phyloP scores from a whole-genome alignment of 2,888 invertebrate species.

The Apodemia hepburni region DNA sequence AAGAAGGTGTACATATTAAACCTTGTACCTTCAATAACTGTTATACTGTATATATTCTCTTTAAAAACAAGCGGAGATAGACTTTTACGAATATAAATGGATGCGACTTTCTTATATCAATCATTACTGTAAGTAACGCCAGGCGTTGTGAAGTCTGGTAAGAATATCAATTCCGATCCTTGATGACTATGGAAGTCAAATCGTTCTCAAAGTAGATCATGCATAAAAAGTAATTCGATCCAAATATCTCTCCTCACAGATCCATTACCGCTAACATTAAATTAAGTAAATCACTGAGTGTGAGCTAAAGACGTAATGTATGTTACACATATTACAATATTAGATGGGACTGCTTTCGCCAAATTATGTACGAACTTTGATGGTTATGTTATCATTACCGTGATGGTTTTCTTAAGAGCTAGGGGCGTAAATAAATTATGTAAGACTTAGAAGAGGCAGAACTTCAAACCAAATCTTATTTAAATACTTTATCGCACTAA shows the following conservation, averaged over 20 bases:
- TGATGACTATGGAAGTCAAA: neutral
- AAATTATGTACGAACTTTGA: neutral
- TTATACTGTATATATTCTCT: too few relatives aligned
- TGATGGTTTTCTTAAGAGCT: too few relatives aligned
- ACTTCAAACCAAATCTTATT: too few relatives aligned
- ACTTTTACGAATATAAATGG: too few relatives aligned
- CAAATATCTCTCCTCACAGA: constrained; percentile 1
- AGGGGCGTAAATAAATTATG: too few relatives aligned
- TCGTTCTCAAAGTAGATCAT: neutral
- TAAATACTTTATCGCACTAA: too few relatives aligned
- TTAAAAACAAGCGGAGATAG: too few relatives aligned
- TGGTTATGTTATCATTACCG: too few relatives aligned
- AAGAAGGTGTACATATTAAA: too few relatives aligned
- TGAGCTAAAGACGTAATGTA: neutral
- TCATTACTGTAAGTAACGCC: neutral
- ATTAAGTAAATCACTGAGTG: constrained; percentile 12
- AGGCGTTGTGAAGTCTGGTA: neutral
- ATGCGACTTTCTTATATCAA: too few relatives aligned
- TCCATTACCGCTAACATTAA: constrained; percentile 7
- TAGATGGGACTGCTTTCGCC: neutral
- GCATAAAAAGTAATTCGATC: constrained; percentile 10
- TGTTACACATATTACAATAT: neutral
- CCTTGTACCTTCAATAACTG: too few relatives aligned
- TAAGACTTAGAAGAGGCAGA: too few relatives aligned
- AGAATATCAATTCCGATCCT: neutral